Evolutionary conservation across 2,888 invertebrate species (phyloP).

Genomic region (Epicampocera succincta): DNA sequence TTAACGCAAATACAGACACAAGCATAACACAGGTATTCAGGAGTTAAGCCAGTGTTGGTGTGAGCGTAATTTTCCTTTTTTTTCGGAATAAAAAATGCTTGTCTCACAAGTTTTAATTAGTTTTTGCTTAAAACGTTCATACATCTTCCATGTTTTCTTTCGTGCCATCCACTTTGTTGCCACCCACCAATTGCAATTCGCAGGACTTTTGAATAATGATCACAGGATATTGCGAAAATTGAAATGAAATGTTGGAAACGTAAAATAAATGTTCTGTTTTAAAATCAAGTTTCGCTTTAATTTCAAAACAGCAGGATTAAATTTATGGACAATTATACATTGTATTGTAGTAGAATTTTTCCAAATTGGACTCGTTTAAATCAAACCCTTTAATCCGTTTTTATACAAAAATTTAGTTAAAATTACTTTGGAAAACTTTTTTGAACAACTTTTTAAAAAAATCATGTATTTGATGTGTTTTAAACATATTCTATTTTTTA

Average conservation of each 20-base stretch:
- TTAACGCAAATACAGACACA: constrained; percentile 57
- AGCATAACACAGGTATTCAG: constrained; percentile 65
- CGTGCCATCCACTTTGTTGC: constrained; percentile 25
- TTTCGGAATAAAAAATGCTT: constrained; percentile 75
- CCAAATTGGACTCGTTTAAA: no score
- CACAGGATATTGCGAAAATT: constrained; percentile 32
- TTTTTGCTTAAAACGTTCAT: constrained; percentile 79
- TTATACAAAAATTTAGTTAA: no score
- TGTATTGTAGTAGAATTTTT: no score
- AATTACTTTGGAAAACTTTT: no score
- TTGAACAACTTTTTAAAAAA: no score
- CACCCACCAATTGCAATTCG: constrained; percentile 52
- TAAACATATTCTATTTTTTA: no score
- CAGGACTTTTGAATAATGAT: constrained; percentile 46
- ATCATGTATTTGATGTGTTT: no score
- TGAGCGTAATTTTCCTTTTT: constrained; percentile 8
- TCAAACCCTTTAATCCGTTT: no score
- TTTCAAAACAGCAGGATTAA: neutral
- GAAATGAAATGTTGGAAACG: neutral
- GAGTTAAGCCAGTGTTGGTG: constrained; percentile 16
- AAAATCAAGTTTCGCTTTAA: constrained; percentile 32
- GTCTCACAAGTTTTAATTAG: constrained; percentile 82
- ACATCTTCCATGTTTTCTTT: constrained; percentile 38
- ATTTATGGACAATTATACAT: no score
- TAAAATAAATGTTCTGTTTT: neutral